Conservation (phyloP, 2,888 invertebrate species). For the Apotomis betuletana region DNA sequence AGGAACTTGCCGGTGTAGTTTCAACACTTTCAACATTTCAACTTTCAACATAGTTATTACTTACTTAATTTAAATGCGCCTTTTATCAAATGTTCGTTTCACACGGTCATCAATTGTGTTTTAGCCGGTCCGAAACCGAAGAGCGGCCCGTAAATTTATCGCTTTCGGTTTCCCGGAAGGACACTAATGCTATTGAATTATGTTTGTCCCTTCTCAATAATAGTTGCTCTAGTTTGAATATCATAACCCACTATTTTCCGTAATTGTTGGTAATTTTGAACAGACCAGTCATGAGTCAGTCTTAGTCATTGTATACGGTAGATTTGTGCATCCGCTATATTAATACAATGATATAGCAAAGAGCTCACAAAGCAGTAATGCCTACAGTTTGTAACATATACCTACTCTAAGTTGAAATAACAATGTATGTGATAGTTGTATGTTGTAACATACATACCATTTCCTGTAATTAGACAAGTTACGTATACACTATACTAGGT, state of each 20-base stretch:
- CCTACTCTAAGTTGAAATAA: neutral
- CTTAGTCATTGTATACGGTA: neutral
- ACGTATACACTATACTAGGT: neutral
- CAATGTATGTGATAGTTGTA: neutral
- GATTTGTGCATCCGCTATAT: neutral
- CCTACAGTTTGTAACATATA: neutral
- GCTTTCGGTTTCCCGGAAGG: constrained; percentile 14
- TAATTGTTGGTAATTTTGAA: neutral
- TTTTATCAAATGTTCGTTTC: neutral
- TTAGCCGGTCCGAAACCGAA: neutral
- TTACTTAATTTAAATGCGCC: neutral
- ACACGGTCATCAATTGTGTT: constrained; percentile 4
- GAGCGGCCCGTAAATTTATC: constrained; percentile 14
- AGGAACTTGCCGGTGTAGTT: too few relatives aligned
- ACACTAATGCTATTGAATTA: constrained; percentile 25
- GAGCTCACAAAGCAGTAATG: neutral
- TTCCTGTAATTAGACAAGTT: constrained; percentile 27
- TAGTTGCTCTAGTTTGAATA: neutral
- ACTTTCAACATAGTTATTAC: too few relatives aligned
- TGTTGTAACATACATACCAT: constrained; percentile 10
- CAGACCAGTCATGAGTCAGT: neutral
- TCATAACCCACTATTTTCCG: neutral
- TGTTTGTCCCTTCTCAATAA: constrained; percentile 14
- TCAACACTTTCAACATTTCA: too few relatives aligned
- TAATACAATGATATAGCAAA: neutral